These are phyloP conservation scores for Leptoteleia sp. DNA, from an alignment of 1,140 invertebrate species.

Conservation along the genomic window DNA sequence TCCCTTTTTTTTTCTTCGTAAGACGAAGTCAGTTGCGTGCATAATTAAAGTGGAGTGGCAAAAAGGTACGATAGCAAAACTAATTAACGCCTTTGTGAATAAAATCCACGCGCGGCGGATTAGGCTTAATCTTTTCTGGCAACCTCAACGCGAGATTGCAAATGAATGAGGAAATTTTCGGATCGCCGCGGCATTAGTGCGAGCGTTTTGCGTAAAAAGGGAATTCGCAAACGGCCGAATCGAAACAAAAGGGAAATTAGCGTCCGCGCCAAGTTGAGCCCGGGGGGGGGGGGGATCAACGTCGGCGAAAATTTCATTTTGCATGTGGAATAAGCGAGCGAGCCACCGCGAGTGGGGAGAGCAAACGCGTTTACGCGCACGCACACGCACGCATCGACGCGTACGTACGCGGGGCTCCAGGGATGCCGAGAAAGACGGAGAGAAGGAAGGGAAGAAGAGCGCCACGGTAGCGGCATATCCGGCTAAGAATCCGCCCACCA, in stretches of 20 bases:
- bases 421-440: constrained; percentile 1
- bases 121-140: constrained; percentile 49
- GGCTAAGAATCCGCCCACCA: constrained; percentile 70
- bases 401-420: too few species aligned
- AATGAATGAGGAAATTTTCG: constrained; percentile 52
- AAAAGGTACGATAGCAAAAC: constrained; percentile 46
- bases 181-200: constrained; percentile 36
- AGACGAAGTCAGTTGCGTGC: constrained; percentile 15
- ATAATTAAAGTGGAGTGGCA: constrained; percentile 23
- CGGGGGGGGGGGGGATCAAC: constrained; percentile 49
- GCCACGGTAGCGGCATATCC: constrained; percentile 73
- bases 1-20: not conserved
- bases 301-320: constrained; percentile 63
- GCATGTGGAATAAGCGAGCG: constrained; percentile 47
- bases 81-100: constrained; percentile 54
- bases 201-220: constrained; percentile 57
- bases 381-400: constrained; percentile 43
- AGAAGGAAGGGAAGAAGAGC: constrained; percentile 35
- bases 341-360: constrained; percentile 27
- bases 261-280: constrained; percentile 42
- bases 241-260: constrained; percentile 66
- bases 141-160: constrained; percentile 5
- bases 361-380: constrained; percentile 12
- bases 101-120: constrained; percentile 44
- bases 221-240: constrained; percentile 59